Evolutionary conservation across 1,140 invertebrate species (phyloP), one percentile per base, ranked within the genome.

Genomic region (Monochamus saltuarius): DNA sequence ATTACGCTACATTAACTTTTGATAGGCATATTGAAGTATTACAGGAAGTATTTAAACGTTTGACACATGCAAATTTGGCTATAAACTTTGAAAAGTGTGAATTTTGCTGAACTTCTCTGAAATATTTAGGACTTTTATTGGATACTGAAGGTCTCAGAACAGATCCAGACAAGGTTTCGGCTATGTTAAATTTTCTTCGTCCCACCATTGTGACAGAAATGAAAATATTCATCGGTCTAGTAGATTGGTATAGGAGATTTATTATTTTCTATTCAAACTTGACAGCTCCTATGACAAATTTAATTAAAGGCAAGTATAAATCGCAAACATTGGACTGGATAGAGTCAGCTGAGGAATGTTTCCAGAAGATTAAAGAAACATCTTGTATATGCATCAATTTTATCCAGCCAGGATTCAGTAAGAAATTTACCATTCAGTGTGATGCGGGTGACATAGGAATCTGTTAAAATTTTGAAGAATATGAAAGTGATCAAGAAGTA

Each of bases 111-210:
- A 17, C 19, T 4, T 13, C n/a, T 6, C 6, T 55, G 16, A 42
- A 17, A 19, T 55, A 43, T 19, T 55, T 55, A 17, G 52, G 52
- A 7, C 16, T 19, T 11, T 8, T 29, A 7, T 16, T 39, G 4
- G 43, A n/a, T 19, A 11, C 4, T 8, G 13, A 14, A 7, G 52
- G 40, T 4, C 9, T 55, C 36, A 4, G 36, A 6, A 34, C 35
- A 7, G 37, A 39, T 17, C 38, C 52, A 9, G 37, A 42, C 4
- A 43, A 39, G 29, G 39, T 53, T 6, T 17, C 11, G 14, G 56
- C 47, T 7, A 75, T 81, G 4, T 16, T 68, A 11, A 64, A 79
- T 2, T 75, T 75, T 62, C 39, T 42, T 6, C 13, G 17, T 10
- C 70, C 71, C 13, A 60, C 11, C 1, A 68, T 60, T 9, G 39